Percentiles rank a stretch among this genome's conserved stretches.
phyloP scores from a whole-genome alignment of 2,797 vertebrate species.

The Sebastes jordani region DNA sequence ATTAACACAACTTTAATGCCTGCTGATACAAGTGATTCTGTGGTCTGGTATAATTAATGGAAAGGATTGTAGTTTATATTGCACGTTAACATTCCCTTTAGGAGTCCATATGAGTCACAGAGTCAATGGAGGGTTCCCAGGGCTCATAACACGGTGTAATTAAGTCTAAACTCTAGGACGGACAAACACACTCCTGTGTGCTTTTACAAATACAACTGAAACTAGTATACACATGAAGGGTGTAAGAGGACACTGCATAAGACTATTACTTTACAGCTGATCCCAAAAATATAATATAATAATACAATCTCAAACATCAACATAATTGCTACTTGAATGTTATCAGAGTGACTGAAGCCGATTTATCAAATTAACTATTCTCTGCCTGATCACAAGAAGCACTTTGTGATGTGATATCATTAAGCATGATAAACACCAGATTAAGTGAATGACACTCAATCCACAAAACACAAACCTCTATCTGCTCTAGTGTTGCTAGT shows the following conservation, averaged over 20 bases:
- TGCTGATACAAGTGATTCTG: conserved; percentile 72
- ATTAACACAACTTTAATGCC: conserved; percentile 73
- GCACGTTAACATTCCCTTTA: conserved; percentile 55
- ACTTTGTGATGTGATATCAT: background rate
- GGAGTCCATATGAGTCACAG: conserved; percentile 26
- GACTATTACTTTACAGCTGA: background rate
- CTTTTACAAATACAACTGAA: background rate
- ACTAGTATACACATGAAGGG: background rate
- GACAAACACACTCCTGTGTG: background rate
- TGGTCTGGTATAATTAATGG: conserved; percentile 65
- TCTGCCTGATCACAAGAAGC: background rate
- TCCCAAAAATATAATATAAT: background rate
- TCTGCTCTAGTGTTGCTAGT: background rate
- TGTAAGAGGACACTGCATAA: background rate
- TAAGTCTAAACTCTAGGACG: conserved; percentile 36
- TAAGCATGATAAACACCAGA: background rate
- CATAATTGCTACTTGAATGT: background rate
- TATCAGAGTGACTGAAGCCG: background rate
- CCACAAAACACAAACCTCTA: background rate
- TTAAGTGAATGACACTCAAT: background rate
- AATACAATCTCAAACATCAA: background rate
- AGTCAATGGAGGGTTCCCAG: conserved; percentile 22
- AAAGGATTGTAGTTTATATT: conserved; percentile 62
- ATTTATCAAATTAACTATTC: background rate
- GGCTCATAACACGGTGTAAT: conserved; percentile 24